Evolutionary conservation across 2,113 vertebrate species (phyloP), one percentile per base, ranked within the genome.

Genomic region (Rhinogobius similis): DNA sequence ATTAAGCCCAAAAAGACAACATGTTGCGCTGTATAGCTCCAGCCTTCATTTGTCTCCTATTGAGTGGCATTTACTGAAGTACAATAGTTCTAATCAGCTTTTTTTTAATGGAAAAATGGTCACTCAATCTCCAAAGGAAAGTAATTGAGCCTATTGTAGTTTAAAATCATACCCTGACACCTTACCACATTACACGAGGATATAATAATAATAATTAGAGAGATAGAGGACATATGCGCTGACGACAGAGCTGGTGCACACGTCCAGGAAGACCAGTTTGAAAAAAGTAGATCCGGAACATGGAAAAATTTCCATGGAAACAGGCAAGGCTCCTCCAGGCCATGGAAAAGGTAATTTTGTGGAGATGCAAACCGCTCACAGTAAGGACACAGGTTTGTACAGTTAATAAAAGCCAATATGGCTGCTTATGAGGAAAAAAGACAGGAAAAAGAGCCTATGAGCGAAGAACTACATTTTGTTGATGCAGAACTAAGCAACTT

Each of bases 71-170:
- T 58, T 58, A 58, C 58, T 21, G 32, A 10, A 38, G 18, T n/a
- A 61, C 58, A 61, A 61, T 61, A 29, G 18, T 21, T 38, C 58
- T 36, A 36, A 61, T 61, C 29, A 61, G 58, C 18, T 36, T 26
- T 48, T 24, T 61, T 61, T 36, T 10, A 11, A 32, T 36, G 29
- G 58, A 38, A 20, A 61, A n/a, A 20, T 10, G 18, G 18, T 13
- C 56, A 27, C 32, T 59, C 56, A 20, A 20, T 59, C 27, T 29
- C 29, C 16, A 5, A 36, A 38, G 27, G 5, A 8, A n/a, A 9
- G 29, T 61, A 36, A 61, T 61, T 61, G 58, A 61, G 18, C 18
- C 18, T 20, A 36, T 61, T 61, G 58, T 61, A 29, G n/a, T 61
- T 61, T 4, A n/a, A 36, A 61, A 61, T 38, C 29, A 36, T 38